Conservation (phyloP, 2,888 invertebrate species). For the Encarsia formosa region DNA sequence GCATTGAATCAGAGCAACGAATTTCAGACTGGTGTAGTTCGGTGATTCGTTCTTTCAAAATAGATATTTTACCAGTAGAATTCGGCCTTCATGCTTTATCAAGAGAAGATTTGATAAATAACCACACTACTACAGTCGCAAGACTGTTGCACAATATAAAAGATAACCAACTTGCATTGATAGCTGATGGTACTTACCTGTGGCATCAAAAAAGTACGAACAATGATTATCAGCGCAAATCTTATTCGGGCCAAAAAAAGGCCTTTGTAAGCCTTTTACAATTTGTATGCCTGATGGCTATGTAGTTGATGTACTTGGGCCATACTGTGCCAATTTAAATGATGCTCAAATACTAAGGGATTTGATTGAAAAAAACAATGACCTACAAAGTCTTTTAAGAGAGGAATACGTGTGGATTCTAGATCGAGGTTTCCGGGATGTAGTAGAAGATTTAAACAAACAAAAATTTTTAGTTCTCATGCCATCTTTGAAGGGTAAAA, state of each 20-base stretch:
- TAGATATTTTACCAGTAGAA: slow-evolving; percentile 27
- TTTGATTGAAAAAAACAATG: not conserved
- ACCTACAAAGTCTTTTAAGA: not conserved
- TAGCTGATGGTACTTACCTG: no score
- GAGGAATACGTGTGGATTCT: not conserved
- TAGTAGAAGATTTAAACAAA: not conserved
- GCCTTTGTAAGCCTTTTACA: not conserved
- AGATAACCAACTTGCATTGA: slow-evolving; percentile 25
- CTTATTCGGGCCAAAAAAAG: not conserved
- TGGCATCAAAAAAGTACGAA: not conserved
- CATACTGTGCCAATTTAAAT: slow-evolving; percentile 29
- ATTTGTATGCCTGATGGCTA: slow-evolving; percentile 28
- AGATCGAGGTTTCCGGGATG: not conserved
- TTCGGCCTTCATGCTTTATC: slow-evolving; percentile 25
- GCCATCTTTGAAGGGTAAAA: not conserved
- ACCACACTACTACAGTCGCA: slow-evolving; percentile 24
- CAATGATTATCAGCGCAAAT: not conserved
- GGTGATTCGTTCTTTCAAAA: slow-evolving; percentile 30
- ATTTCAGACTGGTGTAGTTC: not conserved
- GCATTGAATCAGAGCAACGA: not conserved
- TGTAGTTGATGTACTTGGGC: slow-evolving; percentile 30
- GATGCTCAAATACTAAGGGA: slow-evolving; percentile 31
- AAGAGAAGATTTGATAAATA: slow-evolving; percentile 24
- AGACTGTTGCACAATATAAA: slow-evolving; percentile 16
- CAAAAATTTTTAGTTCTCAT: not conserved